These are phyloP conservation scores for Idris sp. DNA, from an alignment of 1,140 invertebrate genomes.

Conservation along the genomic window DNA sequence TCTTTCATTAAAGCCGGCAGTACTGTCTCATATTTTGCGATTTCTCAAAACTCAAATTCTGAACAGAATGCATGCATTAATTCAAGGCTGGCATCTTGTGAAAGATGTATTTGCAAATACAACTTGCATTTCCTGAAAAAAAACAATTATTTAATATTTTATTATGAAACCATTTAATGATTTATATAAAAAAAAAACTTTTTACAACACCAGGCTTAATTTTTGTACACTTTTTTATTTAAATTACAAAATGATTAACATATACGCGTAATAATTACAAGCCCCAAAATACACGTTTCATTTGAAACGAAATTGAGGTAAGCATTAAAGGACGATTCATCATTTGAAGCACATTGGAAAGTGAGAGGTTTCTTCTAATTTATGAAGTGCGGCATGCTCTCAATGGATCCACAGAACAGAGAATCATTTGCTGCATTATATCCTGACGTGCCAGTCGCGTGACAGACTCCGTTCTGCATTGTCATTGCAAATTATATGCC, in stretches of 20 bases:
- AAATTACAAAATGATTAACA: no score
- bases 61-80: constrained; percentile 17
- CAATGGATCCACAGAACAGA: constrained; percentile 3
- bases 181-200: no score
- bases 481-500: constrained; percentile 2
- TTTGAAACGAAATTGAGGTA: background rate
- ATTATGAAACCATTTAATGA: no score
- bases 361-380: constrained; percentile 14
- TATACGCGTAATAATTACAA: no score
- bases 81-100: constrained; percentile 5
- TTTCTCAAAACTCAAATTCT: constrained; percentile 17
- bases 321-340: background rate
- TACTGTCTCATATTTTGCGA: constrained; percentile 16
- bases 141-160: no score
- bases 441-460: constrained; percentile 10
- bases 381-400: constrained; percentile 11
- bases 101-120: constrained; percentile 11
- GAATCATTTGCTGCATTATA: constrained; percentile 22
- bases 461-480: constrained; percentile 9
- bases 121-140: constrained; percentile 17
- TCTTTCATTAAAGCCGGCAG: constrained; percentile 23
- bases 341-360: constrained; percentile 8
- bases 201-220: no score
- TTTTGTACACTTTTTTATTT: no score
- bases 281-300: no score